Evolutionary conservation across 2,797 vertebrate species (phyloP).

Genomic region (Phoxinus dragarum): DNA sequence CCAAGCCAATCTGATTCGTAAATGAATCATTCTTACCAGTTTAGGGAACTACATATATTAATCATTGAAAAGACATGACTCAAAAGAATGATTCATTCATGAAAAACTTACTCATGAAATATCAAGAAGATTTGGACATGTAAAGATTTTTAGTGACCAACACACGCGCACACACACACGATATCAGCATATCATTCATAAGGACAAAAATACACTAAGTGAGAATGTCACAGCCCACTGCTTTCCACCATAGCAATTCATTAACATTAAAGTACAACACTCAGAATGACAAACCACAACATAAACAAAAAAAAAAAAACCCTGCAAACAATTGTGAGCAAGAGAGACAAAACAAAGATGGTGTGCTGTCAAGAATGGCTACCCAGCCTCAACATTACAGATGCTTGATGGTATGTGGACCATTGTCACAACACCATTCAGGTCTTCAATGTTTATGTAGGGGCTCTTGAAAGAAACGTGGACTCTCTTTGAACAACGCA

Average conservation of each 20-base stretch:
- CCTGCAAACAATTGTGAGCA: not conserved
- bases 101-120: not conserved
- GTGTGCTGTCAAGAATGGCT: slow-evolving; percentile 8
- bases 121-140: not conserved
- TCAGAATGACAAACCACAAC: slow-evolving; percentile 19
- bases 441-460: not conserved
- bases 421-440: slow-evolving; percentile 1
- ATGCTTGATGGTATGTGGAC: slow-evolving; percentile 23
- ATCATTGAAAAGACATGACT: not conserved
- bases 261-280: not conserved
- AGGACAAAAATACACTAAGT: slow-evolving; percentile 1
- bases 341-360: slow-evolving; percentile 14
- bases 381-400: slow-evolving; percentile 26
- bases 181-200: not conserved
- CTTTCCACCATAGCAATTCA: not conserved
- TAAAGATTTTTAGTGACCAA: not conserved
- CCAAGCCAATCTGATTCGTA: not conserved
- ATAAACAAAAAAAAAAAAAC: not conserved
- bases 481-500: not conserved
- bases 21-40: not conserved
- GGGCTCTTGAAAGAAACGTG: not conserved
- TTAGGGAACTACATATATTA: not conserved
- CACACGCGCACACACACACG: not conserved
- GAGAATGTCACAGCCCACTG: slow-evolving; percentile 18
- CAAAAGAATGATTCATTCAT: not conserved